Base-by-base conservation (phyloP, 2,113 vertebrate species). In the Plecotus auritus region DNA sequence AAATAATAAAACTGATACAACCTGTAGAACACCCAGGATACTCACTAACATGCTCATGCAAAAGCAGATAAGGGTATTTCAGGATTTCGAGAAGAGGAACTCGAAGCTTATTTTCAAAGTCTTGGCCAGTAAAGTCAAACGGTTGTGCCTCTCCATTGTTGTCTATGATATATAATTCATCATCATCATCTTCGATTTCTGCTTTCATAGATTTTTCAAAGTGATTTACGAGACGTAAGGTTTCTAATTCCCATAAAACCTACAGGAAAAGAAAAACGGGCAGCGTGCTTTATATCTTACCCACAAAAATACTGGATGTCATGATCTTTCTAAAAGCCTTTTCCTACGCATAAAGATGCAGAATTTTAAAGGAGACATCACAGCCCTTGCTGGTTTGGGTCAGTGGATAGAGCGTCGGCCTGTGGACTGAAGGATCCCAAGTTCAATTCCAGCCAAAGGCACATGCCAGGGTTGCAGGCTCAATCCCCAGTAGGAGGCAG, bases 11-110 rank as follows among this genome's bases (percentile, higher is more conserved):
- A 82, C 16, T 16, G 16, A 87, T 4, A 9, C 4, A 82, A 61
- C 18, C 14, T 56, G 51, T 70, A 22, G 47, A 84, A 81, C 7
- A 18, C 0, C 1, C 2, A 28, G 87, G 96, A 94, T 97, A 99
- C 99, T 84, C 97, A 99, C 99, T 98, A 92, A 99, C 97, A 87
- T 89, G 97, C 73, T 97, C 67, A n/a, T 98, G 97, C 20, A 99
- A 97, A 82, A 99, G 97, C 78, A 99, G 90, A 5, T 99, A 99
- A 0, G 99, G 99, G 0, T 99, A 99, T 92, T 99, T 99, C 93
- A 99, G 97, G 20, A 99, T 98, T 96, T 99, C 99, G n/a, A 98
- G 92, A 80, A 99, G 97, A 1, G 99, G 98, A 59, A 99, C 98
- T 9, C 98, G 97, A 22, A 99, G 91, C 66, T 97, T 95, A 67